These are phyloP conservation scores for Laodelphax striatellus DNA, from an alignment of 1,140 invertebrate species.

Conservation along the genomic window DNA sequence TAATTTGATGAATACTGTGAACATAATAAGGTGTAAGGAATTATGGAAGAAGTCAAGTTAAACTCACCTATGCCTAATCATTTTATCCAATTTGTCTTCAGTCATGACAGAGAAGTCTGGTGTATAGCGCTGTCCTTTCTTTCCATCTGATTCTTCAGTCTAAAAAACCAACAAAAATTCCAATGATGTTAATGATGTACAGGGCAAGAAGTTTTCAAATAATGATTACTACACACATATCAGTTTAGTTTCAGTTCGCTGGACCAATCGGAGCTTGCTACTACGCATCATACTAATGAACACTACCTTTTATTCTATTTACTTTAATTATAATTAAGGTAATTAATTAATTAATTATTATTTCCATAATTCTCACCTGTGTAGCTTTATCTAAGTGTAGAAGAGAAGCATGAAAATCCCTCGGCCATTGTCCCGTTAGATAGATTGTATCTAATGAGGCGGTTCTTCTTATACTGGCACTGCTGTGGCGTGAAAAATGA, in stretches of 20 bases:
- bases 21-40: too few relatives aligned
- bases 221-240: too few relatives aligned
- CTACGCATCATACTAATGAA: too few relatives aligned
- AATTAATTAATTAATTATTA: too few relatives aligned
- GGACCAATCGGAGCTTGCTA: too few relatives aligned
- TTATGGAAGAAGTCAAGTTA: too few relatives aligned
- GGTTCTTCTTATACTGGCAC: slow-evolving; percentile 47
- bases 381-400: slow-evolving; percentile 65
- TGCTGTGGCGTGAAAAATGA: not conserved
- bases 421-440: slow-evolving; percentile 61
- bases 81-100: slow-evolving; percentile 42
- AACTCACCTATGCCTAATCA: slow-evolving; percentile 34
- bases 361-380: slow-evolving; percentile 39
- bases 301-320: too few relatives aligned
- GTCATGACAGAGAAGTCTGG: slow-evolving; percentile 26
- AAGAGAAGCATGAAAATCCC: slow-evolving; percentile 50
- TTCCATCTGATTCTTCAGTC: slow-evolving; percentile 54
- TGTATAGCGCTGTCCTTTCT: slow-evolving; percentile 30
- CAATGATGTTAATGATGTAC: too few relatives aligned
- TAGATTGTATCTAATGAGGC: slow-evolving; percentile 66
- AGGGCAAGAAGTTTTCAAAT: too few relatives aligned
- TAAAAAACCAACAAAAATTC: slow-evolving; percentile 28
- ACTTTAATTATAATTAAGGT: too few relatives aligned
- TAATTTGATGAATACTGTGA: too few relatives aligned
- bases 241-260: too few relatives aligned